Evolutionary conservation across 1,140 invertebrate species (phyloP), one percentile per base, ranked within the genome.

Genomic region (Zaprionus kolodkinae): DNA sequence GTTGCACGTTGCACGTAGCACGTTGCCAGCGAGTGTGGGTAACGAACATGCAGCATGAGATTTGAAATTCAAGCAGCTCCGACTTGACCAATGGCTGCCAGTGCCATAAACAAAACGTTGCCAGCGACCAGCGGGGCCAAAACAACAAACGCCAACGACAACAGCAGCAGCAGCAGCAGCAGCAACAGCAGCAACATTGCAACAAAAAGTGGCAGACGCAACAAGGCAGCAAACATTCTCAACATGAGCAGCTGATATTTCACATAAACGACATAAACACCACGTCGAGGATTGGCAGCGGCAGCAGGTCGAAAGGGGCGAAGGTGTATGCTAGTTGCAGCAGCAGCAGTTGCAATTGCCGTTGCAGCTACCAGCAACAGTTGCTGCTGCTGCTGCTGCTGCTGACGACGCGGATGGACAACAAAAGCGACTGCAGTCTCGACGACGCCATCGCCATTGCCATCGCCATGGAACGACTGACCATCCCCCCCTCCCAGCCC

Each of bases 241-340:
- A 76, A 88, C 85, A 88, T 88, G 85, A 91, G 87, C 87, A 91
- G 83, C 88, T 91, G 88, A 91, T 91, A 91, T 91, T 91, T 91
- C 87, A 91, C 83, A 79, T 84, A 84, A 85, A 87, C 88, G 88
- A 91, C 88, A 91, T 91, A 91, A 91, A 87, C 83, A 91, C 88
- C 78, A 72, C 63, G 64, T 74, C 66, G 69, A 73, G 61, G 82
- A 79, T 78, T 64, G 68, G 50, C 59, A 71, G 62, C 54, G 43
- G 50, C 57, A 40, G 7, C 35, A 17, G 45, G 45, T 62, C 60
- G 48, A 21, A 21, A 2, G 21, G 62, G 48, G 73, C 79, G 77
- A 79, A 86, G 83, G 79, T 87, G 83, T 80, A 21, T 21, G 21
- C 21, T 21, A 88, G 84, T 66, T 66, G 69, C 52, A 27, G 48